These are phyloP conservation scores for Trissolcus japonicus DNA, from an alignment of 2,888 invertebrate genomes.

Conservation along the genomic window DNA sequence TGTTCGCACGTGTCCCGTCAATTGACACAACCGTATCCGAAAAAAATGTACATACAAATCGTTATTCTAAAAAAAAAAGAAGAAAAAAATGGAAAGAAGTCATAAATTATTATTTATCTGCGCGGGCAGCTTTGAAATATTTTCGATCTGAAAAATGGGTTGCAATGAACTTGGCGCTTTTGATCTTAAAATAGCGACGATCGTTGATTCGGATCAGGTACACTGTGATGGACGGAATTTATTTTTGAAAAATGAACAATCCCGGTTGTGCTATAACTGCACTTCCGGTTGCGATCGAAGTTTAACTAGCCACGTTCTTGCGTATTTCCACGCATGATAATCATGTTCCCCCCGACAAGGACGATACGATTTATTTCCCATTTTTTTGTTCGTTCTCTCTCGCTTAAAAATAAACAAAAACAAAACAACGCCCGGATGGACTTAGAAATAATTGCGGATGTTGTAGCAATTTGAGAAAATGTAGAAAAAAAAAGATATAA, in stretches of 20 bases:
- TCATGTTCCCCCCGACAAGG: constrained; percentile 52
- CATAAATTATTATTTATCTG: neutral
- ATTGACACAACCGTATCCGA: neutral
- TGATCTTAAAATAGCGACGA: too few species aligned
- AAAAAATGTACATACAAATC: too few species aligned
- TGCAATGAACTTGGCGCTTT: too few species aligned
- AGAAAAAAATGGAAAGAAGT: neutral
- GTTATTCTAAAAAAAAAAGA: too few species aligned
- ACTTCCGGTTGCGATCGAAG: constrained; percentile 63
- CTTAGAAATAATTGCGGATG: too few species aligned
- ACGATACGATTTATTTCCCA: neutral
- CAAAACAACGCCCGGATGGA: too few species aligned
- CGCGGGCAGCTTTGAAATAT: constrained; percentile 4
- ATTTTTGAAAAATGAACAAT: constrained; percentile 45
- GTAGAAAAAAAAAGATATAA: too few species aligned
- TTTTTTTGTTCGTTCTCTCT: neutral
- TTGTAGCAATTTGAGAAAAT: too few species aligned
- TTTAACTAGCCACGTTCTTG: constrained; percentile 62
- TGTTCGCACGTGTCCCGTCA: constrained; percentile 3
- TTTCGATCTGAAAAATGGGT: neutral
- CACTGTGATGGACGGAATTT: constrained; percentile 29
- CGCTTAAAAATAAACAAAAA: too few species aligned
- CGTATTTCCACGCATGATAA: constrained; percentile 61
- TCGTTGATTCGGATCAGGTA: constrained; percentile 15
- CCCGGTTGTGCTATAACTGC: constrained; percentile 61